A percentile compares a stretch with the other conserved stretches of the same genome.
Conservation (phyloP, 2,797 vertebrate species). For the Tragopan temminckii region DNA sequence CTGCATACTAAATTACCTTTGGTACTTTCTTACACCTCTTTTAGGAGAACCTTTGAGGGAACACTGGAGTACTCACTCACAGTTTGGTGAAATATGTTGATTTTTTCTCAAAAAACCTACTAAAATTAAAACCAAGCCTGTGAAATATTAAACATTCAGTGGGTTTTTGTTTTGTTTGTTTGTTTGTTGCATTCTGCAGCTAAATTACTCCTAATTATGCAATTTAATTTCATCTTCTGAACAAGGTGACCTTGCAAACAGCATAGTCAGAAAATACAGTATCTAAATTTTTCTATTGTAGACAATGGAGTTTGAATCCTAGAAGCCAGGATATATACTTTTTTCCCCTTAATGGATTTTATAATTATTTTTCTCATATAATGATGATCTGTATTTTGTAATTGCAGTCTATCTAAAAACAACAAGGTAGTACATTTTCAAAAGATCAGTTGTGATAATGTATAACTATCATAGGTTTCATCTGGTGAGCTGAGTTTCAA, state of each 20-base stretch:
- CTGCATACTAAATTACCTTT: not conserved
- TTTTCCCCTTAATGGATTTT: not conserved
- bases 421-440: not conserved
- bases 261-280: not conserved
- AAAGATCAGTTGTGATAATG: not conserved
- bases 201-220: not conserved
- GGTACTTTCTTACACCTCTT: not conserved
- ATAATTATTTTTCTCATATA: not conserved
- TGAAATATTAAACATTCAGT: not conserved
- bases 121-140: not conserved
- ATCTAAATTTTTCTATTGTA: not conserved
- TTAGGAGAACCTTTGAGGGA: not conserved
- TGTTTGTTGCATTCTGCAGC: not conserved
- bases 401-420: not conserved
- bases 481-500: not conserved
- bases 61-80: not conserved
- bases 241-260: not conserved
- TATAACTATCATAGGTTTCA: not conserved
- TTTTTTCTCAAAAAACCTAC: not conserved
- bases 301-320: not conserved
- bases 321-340: accelerated
- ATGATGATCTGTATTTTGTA: not conserved
- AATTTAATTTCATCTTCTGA: not conserved
- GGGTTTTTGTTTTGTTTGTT: not conserved
- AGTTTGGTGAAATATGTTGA: not conserved